Evolutionary conservation across 2,797 vertebrate genomes (phyloP), one percentile per base, ranked within the genome.

Genomic region (Myotis pilosus): DNA sequence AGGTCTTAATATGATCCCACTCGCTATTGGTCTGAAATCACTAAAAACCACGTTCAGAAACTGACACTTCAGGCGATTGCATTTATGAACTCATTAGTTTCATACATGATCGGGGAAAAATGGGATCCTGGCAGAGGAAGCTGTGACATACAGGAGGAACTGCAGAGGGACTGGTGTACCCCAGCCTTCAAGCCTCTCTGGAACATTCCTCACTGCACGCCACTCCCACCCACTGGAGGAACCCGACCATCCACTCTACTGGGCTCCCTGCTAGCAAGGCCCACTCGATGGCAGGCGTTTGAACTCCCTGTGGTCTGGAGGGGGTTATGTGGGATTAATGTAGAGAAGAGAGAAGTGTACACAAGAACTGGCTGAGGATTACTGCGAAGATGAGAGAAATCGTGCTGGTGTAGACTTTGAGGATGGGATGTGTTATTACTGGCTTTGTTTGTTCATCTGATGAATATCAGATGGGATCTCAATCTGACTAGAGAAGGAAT

Each of bases 391-490:
- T 66, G 74, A 36, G 44, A 68, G 44, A 64, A 53, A 49, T 4
- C 10, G 85, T 60, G 66, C 74, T 53, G 25, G 68, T 69, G 25
- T 4, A 68, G 87, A 74, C 66, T 85, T 64, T 89, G 71, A 92
- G 76, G 53, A 74, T 3, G 82, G 75, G 55, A n/a, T 51, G 23
- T 92, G 76, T 78, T 41, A 22, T 71, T 23, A 53, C 7, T 20
- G 62, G 62, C 53, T 71, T 84, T 30, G 28, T 95, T 94, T 92
- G 47, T 92, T 94, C 71, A 8, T 79, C 79, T 57, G 57, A 94
- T 91, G 79, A 49, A 1, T 38, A 75, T 86, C 94, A 94, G 86
- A 82, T 64, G 94, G 86, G 38, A 30, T 89, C 75, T 25, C 74
- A 66, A 2, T 3, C 20, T 17, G 38, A 71, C 19, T 25, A 20